Base-by-base conservation (phyloP, 1,140 invertebrate genomes). In the Heterodera carotae region DNA sequence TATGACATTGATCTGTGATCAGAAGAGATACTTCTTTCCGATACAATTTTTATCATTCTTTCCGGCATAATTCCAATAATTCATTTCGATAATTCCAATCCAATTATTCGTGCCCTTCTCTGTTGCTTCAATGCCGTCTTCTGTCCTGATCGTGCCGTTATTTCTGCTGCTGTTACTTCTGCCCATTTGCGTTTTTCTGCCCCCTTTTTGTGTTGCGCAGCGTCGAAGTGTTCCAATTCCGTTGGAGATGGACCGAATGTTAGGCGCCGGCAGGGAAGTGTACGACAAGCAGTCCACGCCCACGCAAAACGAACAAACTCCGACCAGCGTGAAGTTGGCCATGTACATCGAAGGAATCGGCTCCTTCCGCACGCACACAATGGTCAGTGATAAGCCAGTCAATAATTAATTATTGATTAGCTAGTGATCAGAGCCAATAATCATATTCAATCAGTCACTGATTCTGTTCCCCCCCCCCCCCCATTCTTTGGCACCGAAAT, bases 341-440 rank as follows among this genome's bases (percentile, higher is more conserved):
- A 86, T 86, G 86, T 86, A 86, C 76, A 86, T 86, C 67, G 85
- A 86, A 74, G 85, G 85, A 36, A 83, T 86, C 62, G 79, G 78
- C 25, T 83, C 80, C 2, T 86, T 86, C 62, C 76, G 85, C 25
- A 84, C 85, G 18, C 85, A 85, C 62, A 86, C 84, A 48, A 85
- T 85, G 84, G 83, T 79, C 27, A 43, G 33, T 56, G n/a, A n/a
- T n/a, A n/a, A n/a, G n/a, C n/a, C n/a, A n/a, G n/a, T n/a, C n/a
- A n/a, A n/a, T n/a, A n/a, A n/a, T n/a, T n/a, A n/a, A n/a, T n/a
- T n/a, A n/a, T n/a, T n/a, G n/a, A n/a, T n/a, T n/a, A n/a, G n/a
- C n/a, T n/a, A n/a, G n/a, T n/a, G n/a, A n/a, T n/a, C n/a, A n/a
- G n/a, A n/a, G n/a, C n/a, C n/a, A n/a, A n/a, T n/a, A n/a, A n/a